These are phyloP conservation scores for Torymus tubicola DNA, from an alignment of 2,888 invertebrate genomes.

Conservation along the genomic window DNA sequence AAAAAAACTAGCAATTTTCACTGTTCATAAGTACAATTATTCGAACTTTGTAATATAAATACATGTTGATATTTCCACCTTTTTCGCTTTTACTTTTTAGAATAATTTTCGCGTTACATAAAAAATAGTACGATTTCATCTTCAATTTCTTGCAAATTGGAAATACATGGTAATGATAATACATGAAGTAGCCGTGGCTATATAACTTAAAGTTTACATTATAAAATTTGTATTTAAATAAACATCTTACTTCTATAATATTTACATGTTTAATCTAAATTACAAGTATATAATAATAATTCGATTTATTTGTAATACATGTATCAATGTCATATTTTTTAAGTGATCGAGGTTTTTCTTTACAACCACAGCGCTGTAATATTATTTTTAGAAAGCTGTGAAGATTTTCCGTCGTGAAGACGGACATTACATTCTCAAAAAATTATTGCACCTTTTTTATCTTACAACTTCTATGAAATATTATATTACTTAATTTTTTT, in stretches of 20 bases:
- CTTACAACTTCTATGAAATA: slow-evolving; percentile 38
- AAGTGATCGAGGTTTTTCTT: slow-evolving; percentile 38
- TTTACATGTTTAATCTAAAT: slow-evolving; percentile 41
- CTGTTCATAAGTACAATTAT: slow-evolving; percentile 32
- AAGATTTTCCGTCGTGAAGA: not conserved
- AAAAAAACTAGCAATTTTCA: slow-evolving; percentile 51
- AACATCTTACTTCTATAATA: slow-evolving; percentile 60
- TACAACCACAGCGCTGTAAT: slow-evolving; percentile 20
- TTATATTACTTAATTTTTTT: not conserved
- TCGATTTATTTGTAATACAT: slow-evolving; percentile 30
- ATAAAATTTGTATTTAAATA: slow-evolving; percentile 72
- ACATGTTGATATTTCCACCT: slow-evolving; percentile 34
- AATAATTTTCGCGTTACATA: slow-evolving; percentile 36
- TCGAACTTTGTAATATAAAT: slow-evolving; percentile 48
- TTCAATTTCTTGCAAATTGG: slow-evolving; percentile 48
- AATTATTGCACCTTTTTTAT: slow-evolving; percentile 48
- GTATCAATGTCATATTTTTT: slow-evolving; percentile 12
- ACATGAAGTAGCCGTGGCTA: slow-evolving; percentile 46
- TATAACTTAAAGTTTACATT: slow-evolving; percentile 55
- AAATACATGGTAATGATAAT: slow-evolving; percentile 49
- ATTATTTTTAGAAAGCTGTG: slow-evolving; percentile 2
- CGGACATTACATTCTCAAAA: slow-evolving; percentile 16
- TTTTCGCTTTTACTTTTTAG: slow-evolving; percentile 29
- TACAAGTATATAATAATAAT: slow-evolving; percentile 35
- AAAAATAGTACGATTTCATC: slow-evolving; percentile 53